Conservation (phyloP, 1,140 invertebrate species). For the Neomicropteryx cornuta region DNA sequence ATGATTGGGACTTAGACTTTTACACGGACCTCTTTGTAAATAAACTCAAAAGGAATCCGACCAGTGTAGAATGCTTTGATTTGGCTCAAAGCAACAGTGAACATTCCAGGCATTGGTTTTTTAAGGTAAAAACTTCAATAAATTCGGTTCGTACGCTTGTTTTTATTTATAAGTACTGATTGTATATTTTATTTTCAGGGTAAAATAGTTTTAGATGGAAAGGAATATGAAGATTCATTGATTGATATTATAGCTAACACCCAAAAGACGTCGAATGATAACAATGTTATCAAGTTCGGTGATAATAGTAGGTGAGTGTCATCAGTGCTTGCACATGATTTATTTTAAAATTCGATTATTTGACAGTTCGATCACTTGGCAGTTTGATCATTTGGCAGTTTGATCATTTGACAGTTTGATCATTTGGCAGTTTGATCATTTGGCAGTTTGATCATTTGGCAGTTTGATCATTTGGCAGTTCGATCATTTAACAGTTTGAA, state of each 20-base stretch:
- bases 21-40: conserved; percentile 73
- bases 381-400: too few relatives aligned
- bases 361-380: too few relatives aligned
- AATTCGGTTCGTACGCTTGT: neutral
- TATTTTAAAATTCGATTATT: conserved; percentile 2
- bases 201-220: conserved; percentile 74
- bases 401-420: too few relatives aligned
- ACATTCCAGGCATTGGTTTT: conserved; percentile 89
- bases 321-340: conserved; percentile 10
- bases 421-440: too few relatives aligned
- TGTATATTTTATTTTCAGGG: conserved; percentile 46
- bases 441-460: too few relatives aligned
- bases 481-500: too few relatives aligned
- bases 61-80: conserved; percentile 96
- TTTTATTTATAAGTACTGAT: neutral
- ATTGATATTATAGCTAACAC: conserved; percentile 91
- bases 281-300: conserved; percentile 96
- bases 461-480: too few relatives aligned
- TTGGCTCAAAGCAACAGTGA: conserved; percentile 97
- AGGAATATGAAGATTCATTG: conserved; percentile 65
- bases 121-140: conserved; percentile 46
- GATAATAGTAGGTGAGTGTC: conserved; percentile 82
- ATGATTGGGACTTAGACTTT: conserved; percentile 77
- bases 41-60: conserved; percentile 85
- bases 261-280: conserved; percentile 73